Base-by-base conservation (phyloP, 2,888 invertebrate species). In the Xanthia icteritia region DNA sequence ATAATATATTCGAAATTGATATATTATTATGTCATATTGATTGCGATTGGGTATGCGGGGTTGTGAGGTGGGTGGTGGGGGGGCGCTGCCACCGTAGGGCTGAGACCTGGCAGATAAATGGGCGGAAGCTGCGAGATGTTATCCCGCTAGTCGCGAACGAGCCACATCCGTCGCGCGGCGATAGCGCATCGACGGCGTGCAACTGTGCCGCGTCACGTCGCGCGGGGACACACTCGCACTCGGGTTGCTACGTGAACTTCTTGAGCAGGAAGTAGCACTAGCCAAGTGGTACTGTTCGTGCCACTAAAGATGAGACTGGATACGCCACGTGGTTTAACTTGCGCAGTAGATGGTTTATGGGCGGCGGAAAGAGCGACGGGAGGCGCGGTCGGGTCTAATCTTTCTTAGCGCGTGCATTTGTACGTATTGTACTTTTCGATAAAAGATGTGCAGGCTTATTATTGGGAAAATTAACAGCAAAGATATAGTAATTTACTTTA, bases 41-140 rank as follows among this genome's bases (percentile, higher is more conserved):
- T 13, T 13, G 15, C n/a, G 45, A 45, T 45, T 45, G 20, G 51
- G 51, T 31, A 9, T 31, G 48, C 42, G 51, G 72, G 36, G 54
- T 51, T 79, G 54, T 58, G 77, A 60, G 78, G 61, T 63, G 70
- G 66, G 64, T 48, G 73, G 61, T 9, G 64, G 58, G 65, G 65
- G 69, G 51, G 58, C 48, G 54, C 42, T 9, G 42, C 42, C 11
- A 9, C 54, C n/a, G 72, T 31, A 74, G 64, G 65, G 76, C 80
- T 74, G 80, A 82, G 83, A 86, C 84, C 79, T 87, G 91, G 86
- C 91, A 91, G 90, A 90, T 92, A 91, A 91, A 92, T 92, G 90
- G 90, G 86, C 92, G 93, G 93, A 93, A 91, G 90, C 89, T 83
- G 83, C 86, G 81, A 88, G 91, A 90, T 89, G 87, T 86, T 89